Conservation (phyloP, 2,113 vertebrate species). For the Eclectus roratus region DNA sequence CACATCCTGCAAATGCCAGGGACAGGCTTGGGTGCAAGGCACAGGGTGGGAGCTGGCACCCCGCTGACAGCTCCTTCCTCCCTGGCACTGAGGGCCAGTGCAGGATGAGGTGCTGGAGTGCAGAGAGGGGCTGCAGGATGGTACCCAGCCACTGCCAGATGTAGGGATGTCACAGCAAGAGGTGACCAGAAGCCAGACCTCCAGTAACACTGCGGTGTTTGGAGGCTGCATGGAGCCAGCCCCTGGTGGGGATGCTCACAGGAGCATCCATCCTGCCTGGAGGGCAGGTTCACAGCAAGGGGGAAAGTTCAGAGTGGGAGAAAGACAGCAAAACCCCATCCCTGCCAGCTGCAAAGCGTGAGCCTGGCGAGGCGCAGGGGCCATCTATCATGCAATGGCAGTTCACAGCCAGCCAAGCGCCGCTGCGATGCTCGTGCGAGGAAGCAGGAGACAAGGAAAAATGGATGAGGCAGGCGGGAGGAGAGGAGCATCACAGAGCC, state of each 20-base stretch:
- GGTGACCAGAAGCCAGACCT: neutral
- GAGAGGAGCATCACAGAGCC: fast-evolving
- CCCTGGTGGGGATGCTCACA: fast-evolving
- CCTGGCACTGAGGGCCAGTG: neutral
- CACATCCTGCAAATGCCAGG: slow-evolving; percentile 79
- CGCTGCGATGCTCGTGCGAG: neutral
- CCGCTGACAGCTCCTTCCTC: neutral
- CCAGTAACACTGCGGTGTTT: neutral
- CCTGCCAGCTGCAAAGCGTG: neutral
- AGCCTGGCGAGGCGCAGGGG: neutral
- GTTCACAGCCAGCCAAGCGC: neutral
- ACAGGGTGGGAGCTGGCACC: neutral
- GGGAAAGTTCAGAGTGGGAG: neutral
- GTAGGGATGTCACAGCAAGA: neutral
- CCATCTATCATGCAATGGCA: neutral
- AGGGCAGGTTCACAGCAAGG: neutral
- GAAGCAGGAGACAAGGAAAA: neutral
- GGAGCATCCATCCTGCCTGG: neutral
- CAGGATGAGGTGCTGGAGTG: neutral
- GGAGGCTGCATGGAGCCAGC: neutral
- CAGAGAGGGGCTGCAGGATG: neutral
- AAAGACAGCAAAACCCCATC: neutral
- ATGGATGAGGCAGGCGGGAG: neutral
- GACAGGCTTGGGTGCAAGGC: neutral
- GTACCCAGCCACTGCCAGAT: neutral